Conservation (phyloP, 2,797 vertebrate species). For the Synaphobranchus kaupii region DNA sequence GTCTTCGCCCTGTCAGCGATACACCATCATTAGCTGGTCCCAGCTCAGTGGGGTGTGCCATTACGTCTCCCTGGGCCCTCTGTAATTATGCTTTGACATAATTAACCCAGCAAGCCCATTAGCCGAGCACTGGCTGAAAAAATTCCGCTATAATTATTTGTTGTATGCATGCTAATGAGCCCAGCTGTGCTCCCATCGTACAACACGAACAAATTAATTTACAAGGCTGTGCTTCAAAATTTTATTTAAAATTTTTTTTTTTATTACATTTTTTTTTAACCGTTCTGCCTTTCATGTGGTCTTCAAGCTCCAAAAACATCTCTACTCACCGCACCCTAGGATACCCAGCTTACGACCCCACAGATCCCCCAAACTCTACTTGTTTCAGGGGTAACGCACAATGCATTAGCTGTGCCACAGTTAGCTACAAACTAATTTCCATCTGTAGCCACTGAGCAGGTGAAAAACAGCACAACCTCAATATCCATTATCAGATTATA, state of each 20-base stretch:
- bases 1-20: conserved; percentile 87
- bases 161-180: conserved; percentile 99
- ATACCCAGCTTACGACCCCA: not conserved
- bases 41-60: conserved; percentile 90
- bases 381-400: not conserved
- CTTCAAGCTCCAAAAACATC: not conserved
- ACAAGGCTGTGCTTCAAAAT: conserved; percentile 80
- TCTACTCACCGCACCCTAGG: not conserved
- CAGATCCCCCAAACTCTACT: not conserved
- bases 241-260: conserved; percentile 73
- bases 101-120: conserved; percentile 99
- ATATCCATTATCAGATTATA: not conserved
- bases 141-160: conserved; percentile 99
- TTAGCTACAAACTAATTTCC: not conserved
- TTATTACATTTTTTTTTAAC: conserved; percentile 68
- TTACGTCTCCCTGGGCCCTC: conserved; percentile 96
- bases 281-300: not conserved
- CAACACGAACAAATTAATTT: conserved; percentile 99
- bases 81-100: conserved; percentile 99
- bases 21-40: conserved; percentile 91
- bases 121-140: conserved; percentile 93
- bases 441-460: not conserved
- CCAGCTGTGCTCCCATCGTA: conserved; percentile 99
- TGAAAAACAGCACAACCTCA: not conserved
- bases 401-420: not conserved